Evolutionary conservation across 2,113 vertebrate genomes (phyloP), one percentile per base, ranked within the genome.

Genomic region (Rhadina sibilatrix): DNA sequence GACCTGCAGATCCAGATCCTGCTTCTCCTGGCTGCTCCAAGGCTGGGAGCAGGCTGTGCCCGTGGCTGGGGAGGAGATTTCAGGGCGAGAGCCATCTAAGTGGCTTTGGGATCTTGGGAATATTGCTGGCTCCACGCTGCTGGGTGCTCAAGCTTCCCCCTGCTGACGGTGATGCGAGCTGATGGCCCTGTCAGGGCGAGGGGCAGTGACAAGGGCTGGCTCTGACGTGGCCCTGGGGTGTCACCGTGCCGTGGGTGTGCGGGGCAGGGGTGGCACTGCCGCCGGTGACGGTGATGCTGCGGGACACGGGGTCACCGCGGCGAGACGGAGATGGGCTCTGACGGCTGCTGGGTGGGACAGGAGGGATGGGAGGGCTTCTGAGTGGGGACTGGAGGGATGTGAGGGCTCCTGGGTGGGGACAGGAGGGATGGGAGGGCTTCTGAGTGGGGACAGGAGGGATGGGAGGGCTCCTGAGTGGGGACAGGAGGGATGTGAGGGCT

Each of bases 281-380:
- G 13, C 21, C 23, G 2, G 1, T 66, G 77, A 93, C 69, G 35
- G 11, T 35, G 91, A 93, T 78, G 77, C 69, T 0, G 1, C 2
- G 6, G 81, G 83, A 93, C 3, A 0, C 0, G 1, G 57, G 63
- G 80, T 25, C 86, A 49, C 61, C 0, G 0, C 0, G 0, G 54
- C 0, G n/a, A 70, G 68, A 70, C 0, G 0, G 21, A 1, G 0
- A 71, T 30, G 56, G 64, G 40, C 70, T 69, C 31, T 56, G 63
- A 79, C 0, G 6, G n/a, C 74, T 54, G 42, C 81, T 77, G 79
- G 5, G 12, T 37, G n/a, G 15, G 52, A 44, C 18, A 6, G 33
- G 42, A 0, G 12, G 7, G 2, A 49, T 49, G 70, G 24, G 70
- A 93, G 0, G 9, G 31, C 57, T 63, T 35, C 81, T 86, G 71